Base-by-base conservation (phyloP, 2,113 vertebrate genomes). In the Fregata magnificens region DNA sequence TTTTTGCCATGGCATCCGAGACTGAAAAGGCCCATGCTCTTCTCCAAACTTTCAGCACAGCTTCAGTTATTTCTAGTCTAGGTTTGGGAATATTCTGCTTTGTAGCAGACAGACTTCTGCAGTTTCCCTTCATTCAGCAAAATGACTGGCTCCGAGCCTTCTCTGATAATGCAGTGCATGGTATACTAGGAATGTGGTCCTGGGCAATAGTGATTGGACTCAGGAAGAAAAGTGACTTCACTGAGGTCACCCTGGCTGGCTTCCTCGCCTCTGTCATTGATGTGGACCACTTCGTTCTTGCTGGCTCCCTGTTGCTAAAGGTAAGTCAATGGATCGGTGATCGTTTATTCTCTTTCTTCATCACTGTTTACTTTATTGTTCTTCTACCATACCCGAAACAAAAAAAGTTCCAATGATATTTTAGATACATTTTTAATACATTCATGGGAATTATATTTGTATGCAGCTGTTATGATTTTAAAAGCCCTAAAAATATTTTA, bases 121-220 rank as follows among this genome's bases (percentile, higher is more conserved):
- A 98, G 95, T 95, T 99, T 77, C 91, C 99, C 3, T 82, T 98
- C 59, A 97, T 99, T 97, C 99, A 99, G 97, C 98, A 99, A 69
- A 99, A 98, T 85, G 95, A 98, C 93, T 99, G 99, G 99, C 98
- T 99, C 67, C 98, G 99, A 16, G 99, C 99, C 2, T 86, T 98
- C 25, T 97, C 99, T 61, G 99, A 99, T 97, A 99, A 99, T 34
- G 98, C 98, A 8, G 98, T 99, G 10, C 99, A 99, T 2, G 98
- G 98, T 4, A 44, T 99, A 45, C 98, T 99, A 19, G 99, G 99
- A 52, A 98, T 99, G 97, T 99, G 99, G 99, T 99, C 99, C 9
- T 99, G 99, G 99, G 99, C 99, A 0, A 98, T 99, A 40, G 99
- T 99, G 63, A 98, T 98, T 62, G 99, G 99, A 85, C 97, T 99